Conservation (phyloP, 2,797 vertebrate genomes). For the Phalanger gymnotis region DNA sequence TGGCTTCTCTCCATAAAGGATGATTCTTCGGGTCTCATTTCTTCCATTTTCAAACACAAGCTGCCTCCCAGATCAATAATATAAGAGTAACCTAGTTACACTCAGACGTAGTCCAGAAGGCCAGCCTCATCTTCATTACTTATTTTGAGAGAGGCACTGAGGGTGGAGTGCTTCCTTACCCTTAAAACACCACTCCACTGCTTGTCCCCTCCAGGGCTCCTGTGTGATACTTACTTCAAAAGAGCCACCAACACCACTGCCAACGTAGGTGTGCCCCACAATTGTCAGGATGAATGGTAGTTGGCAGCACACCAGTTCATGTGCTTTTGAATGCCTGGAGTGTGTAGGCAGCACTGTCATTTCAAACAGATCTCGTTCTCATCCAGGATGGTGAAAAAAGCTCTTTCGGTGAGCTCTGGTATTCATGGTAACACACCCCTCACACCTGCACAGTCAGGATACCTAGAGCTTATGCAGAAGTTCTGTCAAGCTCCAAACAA, state of each 20-base stretch:
- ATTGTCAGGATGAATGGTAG: background rate
- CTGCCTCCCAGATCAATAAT: accelerated
- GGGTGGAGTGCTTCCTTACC: constrained; percentile 19
- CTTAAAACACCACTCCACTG: background rate
- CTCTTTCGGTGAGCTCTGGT: background rate
- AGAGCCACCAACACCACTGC: constrained; percentile 44
- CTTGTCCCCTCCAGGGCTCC: constrained; percentile 31
- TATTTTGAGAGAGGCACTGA: background rate
- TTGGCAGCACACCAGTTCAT: constrained; percentile 49
- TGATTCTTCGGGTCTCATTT: accelerated
- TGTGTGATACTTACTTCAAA: background rate
- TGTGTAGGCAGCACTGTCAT: background rate
- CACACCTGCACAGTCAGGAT: background rate
- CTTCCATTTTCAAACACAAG: background rate
- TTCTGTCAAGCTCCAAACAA: background rate
- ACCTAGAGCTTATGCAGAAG: accelerated
- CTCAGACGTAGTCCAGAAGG: constrained; percentile 7
- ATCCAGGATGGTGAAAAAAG: background rate
- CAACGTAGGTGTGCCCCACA: constrained; percentile 20
- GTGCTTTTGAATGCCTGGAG: constrained; percentile 8
- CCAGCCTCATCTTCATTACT: background rate
- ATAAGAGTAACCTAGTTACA: background rate
- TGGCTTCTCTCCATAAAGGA: background rate
- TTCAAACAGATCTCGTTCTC: background rate
- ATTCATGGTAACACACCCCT: background rate